Percentiles rank a stretch among this genome's conserved stretches.
These are phyloP conservation scores for Mobula hypostoma DNA, from an alignment of 2,113 vertebrate genomes.

Conservation along the genomic window DNA sequence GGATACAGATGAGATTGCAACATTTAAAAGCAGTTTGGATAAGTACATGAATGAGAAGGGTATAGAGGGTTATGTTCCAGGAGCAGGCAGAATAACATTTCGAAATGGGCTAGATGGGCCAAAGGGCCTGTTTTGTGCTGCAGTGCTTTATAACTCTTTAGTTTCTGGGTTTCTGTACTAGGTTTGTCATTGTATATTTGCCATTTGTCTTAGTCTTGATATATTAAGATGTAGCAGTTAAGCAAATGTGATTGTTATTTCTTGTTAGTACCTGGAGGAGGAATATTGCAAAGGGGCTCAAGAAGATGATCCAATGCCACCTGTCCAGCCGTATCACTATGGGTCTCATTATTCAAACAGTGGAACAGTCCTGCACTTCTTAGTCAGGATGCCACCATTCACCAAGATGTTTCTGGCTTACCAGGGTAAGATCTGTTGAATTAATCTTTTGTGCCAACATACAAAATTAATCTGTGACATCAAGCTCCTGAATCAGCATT, in stretches of 20 bases:
- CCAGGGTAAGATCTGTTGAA: constrained; percentile 66
- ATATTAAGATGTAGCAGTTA: neutral
- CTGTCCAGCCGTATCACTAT: constrained; percentile 94
- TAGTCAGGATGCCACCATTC: constrained; percentile 94
- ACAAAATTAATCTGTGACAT: neutral
- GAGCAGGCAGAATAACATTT: too few species aligned
- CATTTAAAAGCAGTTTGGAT: too few species aligned
- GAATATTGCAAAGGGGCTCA: constrained; percentile 87
- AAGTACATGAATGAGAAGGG: too few species aligned
- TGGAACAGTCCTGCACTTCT: constrained; percentile 92
- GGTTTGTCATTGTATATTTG: neutral
- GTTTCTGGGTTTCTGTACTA: neutral
- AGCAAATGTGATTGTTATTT: neutral
- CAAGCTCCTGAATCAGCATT: too few species aligned
- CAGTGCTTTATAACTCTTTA: neutral
- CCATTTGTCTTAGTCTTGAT: neutral
- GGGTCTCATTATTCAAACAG: constrained; percentile 99
- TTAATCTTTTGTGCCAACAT: neutral
- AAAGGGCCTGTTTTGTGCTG: too few species aligned
- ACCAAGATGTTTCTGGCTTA: constrained; percentile 98
- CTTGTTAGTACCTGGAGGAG: constrained; percentile 83
- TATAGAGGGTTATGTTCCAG: too few species aligned
- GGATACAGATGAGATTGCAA: too few species aligned
- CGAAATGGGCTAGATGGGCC: too few species aligned
- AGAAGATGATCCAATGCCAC: constrained; percentile 96